Evolutionary conservation across 2,888 invertebrate species (phyloP), one percentile per base, ranked within the genome.

Genomic region (Hololepta plana): DNA sequence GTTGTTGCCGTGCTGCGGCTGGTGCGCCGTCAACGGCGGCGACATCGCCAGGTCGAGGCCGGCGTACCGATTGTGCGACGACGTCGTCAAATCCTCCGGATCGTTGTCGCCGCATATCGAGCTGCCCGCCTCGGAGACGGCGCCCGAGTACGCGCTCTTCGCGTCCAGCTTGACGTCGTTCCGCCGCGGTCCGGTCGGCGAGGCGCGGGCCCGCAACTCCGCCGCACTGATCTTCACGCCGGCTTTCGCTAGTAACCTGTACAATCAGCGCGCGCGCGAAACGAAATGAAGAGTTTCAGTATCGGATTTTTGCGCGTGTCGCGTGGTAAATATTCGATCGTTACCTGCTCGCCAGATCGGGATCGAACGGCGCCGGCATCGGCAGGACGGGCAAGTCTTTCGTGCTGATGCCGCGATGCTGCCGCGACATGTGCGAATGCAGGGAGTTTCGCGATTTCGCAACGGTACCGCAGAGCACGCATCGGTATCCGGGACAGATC

Each of bases 391-490:
- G 88, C 41, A 88, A 60, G 53, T 88, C 88, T 60, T 88, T 87
- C 42, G 87, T 88, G 48, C 84, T 84, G 49, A 88, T 87, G 35
- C 87, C 88, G 30, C 88, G 72, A 54, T 88, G 88, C 49, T 88
- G 88, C 24, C 88, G 71, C 32, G 82, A 84, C 88, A 88, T 88
- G 56, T 88, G 88, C 30, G 87, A 87, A 59, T 88, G 88, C 28
- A 88, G 62, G 1, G 85, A 85, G 57, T 88, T 88, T 37, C 88
- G 68, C 1, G 84, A 85, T 55, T 88, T 88, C 22, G 88, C 88
- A 31, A 88, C 87, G 1, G 88, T 88, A 33, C 88, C 87, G 53
- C 88, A 88, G 2, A 88, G 62, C 3, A 87, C 87, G 53, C 88
- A 88, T 26, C 88, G 68, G 49, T 87, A 88, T 26, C 88, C 88